Evolutionary conservation across 2,888 invertebrate species (phyloP).

Genomic region (Entomobrya proxima): DNA sequence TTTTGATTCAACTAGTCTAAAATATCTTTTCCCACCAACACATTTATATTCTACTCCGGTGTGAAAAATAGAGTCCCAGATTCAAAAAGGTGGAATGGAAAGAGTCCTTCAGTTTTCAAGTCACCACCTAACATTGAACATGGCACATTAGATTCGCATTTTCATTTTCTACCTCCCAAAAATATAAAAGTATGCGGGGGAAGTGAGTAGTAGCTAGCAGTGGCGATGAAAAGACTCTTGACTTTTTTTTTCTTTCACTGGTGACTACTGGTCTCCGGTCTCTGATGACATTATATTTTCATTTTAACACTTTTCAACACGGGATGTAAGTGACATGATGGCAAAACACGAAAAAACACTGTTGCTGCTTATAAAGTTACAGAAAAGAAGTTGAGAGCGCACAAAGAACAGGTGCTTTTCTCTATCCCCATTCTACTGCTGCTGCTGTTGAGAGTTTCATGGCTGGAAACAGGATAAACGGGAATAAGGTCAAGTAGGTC

Average conservation of each 20-base stretch:
- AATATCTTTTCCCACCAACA: no score
- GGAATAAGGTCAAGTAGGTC: conserved; percentile 53
- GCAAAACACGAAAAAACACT: conserved; percentile 41
- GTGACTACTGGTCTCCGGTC: not conserved
- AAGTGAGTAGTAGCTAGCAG: no score
- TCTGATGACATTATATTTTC: conserved; percentile 27
- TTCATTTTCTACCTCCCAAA: no score
- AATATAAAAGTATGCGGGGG: no score
- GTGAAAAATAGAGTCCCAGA: no score
- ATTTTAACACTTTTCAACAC: not conserved
- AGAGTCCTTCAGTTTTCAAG: no score
- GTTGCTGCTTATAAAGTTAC: conserved; percentile 35
- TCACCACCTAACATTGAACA: no score
- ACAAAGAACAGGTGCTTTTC: conserved; percentile 21
- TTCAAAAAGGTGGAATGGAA: no score
- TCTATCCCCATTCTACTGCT: not conserved
- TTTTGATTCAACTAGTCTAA: no score
- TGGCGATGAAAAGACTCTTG: not conserved
- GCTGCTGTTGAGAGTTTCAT: not conserved
- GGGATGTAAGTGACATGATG: not conserved
- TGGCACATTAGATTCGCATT: no score
- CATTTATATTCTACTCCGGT: no score
- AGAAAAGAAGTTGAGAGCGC: not conserved
- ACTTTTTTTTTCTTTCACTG: no score
- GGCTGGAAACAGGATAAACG: not conserved